Base-by-base conservation (phyloP, 2,797 vertebrate genomes). In the Nasua narica region DNA sequence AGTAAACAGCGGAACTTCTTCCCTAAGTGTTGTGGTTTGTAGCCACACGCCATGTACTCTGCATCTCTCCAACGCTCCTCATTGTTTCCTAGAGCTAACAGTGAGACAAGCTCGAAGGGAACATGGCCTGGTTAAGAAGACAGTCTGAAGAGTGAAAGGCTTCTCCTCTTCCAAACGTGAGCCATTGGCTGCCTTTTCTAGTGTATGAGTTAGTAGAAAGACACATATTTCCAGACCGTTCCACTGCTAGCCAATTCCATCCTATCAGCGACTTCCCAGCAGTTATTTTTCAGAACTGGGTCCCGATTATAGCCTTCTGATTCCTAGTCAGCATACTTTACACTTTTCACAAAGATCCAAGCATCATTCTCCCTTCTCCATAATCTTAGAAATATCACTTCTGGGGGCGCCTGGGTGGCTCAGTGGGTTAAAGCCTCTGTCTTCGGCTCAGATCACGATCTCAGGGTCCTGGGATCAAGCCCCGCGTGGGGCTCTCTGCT, bases 1-100 rank as follows among this genome's bases (percentile, higher is more conserved):
- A 94, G 54, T 60, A 21, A 94, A 46, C 54, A 46, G 84, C 1
- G 0, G 79, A 88, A 87, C 3, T 19, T 70, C 69, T 92, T 92
- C 72, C 77, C 50, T 76, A 12, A 86, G 67, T 52, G 54, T 69
- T 92, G 90, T 96, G 97, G 94, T 79, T 97, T 95, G 35, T 29
- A 95, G 96, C 95, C 96, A 93, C 94, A 96, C 14, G 15, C 50
- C 56, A 12, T 50, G 70, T 37, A 58, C 65, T 90, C 82, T 67
- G 14, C 84, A 32, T 78, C 72, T 84, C 65, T 94, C 50, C 56
- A 19, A 0, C 13, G 46, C n/a, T 35, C 65, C 90, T 91, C 43
- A 5, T 62, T 58, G 54, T 89, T 94, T 94, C 87, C 82, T 88
- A 25, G 54, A 92, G 72, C 58, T 62, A 10, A 82, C 77, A 67